A percentile compares a stretch with the other conserved stretches of the same genome.
Evolutionary conservation across 1,140 invertebrate genomes (phyloP).

Genomic region (Caenorhabditis inopinata): DNA sequence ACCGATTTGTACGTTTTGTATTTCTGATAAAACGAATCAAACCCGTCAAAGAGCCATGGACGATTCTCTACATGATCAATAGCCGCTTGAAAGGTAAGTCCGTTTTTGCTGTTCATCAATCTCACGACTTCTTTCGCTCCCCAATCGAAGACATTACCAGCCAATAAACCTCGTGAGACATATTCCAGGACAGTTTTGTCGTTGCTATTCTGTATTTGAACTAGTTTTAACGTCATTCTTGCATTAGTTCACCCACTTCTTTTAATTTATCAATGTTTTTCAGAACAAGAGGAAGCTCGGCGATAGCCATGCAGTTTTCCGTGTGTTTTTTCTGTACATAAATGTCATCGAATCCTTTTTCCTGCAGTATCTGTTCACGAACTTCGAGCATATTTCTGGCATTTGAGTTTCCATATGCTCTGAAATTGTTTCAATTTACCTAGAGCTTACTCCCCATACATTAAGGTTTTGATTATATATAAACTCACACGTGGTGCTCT

Average conservation of each 20-base stretch:
- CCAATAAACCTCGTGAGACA: conserved; percentile 72
- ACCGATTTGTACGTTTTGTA: conserved; percentile 77
- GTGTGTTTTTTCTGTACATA: conserved; percentile 73
- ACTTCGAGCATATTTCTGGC: conserved; percentile 85
- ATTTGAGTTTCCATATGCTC: conserved; percentile 82
- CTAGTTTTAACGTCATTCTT: background rate
- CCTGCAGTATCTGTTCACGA: conserved; percentile 84
- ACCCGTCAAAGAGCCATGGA: conserved; percentile 86
- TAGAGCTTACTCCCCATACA: no score
- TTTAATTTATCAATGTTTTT: background rate
- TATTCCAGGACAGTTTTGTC: conserved; percentile 70
- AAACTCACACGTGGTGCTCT: conserved; percentile 78
- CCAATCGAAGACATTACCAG: conserved; percentile 95
- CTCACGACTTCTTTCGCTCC: conserved; percentile 83
- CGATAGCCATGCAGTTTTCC: background rate
- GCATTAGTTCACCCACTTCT: background rate
- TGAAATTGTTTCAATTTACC: conserved; percentile 61
- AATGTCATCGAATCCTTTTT: conserved; percentile 88
- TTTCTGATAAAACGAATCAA: conserved; percentile 79
- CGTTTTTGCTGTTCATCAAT: conserved; percentile 74
- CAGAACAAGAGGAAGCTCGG: background rate
- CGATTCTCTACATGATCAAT: conserved; percentile 73
- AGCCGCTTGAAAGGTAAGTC: conserved; percentile 75
- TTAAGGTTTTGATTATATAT: background rate
- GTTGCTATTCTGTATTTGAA: background rate